Evolutionary conservation across 1,140 invertebrate genomes (phyloP).

Genomic region (Lanistes nyassanus): DNA sequence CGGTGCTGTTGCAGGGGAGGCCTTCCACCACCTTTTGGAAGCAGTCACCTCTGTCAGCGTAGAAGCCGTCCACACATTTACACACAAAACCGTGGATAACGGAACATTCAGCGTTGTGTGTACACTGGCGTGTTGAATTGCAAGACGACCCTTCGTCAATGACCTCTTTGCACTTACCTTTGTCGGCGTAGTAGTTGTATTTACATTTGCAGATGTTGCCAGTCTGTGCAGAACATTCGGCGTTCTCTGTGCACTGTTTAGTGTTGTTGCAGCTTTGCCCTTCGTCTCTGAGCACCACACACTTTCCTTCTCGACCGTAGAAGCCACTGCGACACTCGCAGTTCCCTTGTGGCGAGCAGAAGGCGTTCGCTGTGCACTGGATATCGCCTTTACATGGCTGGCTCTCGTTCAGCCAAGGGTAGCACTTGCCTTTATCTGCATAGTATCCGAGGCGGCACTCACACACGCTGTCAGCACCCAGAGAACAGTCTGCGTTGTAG

Average conservation of each 20-base stretch:
- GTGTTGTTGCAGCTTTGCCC: constrained; percentile 10
- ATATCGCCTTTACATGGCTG: constrained; percentile 25
- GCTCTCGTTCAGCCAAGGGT: constrained; percentile 15
- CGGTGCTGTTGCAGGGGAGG: constrained; percentile 15
- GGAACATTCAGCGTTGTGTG: constrained; percentile 26
- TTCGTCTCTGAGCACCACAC: constrained; percentile 5
- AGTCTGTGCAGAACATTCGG: not conserved
- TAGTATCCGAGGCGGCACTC: constrained; percentile 29
- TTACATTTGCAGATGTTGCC: constrained; percentile 17
- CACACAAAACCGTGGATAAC: constrained; percentile 16
- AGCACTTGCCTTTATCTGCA: constrained; percentile 23
- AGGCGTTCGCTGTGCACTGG: constrained; percentile 29
- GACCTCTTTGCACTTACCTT: constrained; percentile 20
- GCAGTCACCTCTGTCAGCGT: constrained; percentile 25
- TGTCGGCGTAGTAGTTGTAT: constrained; percentile 21
- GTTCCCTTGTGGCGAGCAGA: not conserved
- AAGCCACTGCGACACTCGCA: constrained; percentile 23
- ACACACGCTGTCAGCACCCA: constrained; percentile 23
- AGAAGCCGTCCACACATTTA: constrained; percentile 27
- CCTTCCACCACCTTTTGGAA: constrained; percentile 25
- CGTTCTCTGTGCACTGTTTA: constrained; percentile 21
- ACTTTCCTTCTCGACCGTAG: constrained; percentile 15
- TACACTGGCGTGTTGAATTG: constrained; percentile 21
- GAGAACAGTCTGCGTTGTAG: constrained; percentile 10
- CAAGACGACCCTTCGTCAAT: constrained; percentile 15